phyloP scores from a whole-genome alignment of 2,888 invertebrate species.

The Eupeodes latifasciatus region DNA sequence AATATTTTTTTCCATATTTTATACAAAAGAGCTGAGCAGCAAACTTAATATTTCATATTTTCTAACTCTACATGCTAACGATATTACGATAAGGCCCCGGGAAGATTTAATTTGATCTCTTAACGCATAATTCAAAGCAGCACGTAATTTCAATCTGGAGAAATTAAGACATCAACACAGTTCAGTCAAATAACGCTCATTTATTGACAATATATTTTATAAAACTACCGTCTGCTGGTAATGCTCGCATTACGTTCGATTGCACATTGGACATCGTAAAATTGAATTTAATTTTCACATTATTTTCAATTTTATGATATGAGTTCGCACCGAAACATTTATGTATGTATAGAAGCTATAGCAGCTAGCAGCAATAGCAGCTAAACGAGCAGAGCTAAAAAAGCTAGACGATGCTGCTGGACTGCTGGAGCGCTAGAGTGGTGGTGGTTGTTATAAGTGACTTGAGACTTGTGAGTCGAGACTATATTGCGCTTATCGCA shows the following conservation, averaged over 20 bases:
- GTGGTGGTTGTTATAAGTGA: slow-evolving; percentile 6
- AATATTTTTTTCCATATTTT: background rate
- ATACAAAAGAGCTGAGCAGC: slow-evolving; percentile 3
- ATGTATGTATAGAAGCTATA: background rate
- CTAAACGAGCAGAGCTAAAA: background rate
- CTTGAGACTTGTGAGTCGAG: slow-evolving; percentile 33
- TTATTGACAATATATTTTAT: slow-evolving; percentile 72
- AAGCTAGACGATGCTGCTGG: background rate
- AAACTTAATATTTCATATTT: background rate
- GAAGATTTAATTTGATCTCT: background rate
- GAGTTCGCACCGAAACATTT: slow-evolving; percentile 62
- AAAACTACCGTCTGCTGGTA: slow-evolving; percentile 69
- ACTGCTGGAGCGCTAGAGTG: background rate
- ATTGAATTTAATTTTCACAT: slow-evolving; percentile 75
- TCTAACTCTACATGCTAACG: background rate
- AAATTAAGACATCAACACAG: slow-evolving; percentile 74
- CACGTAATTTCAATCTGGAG: slow-evolving; percentile 53
- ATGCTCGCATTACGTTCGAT: slow-evolving; percentile 73
- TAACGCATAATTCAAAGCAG: slow-evolving; percentile 54
- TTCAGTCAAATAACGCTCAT: slow-evolving; percentile 69
- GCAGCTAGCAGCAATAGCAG: background rate
- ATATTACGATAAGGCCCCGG: background rate
- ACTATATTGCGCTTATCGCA: slow-evolving; percentile 52
- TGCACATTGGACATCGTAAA: slow-evolving; percentile 73
- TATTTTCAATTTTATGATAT: slow-evolving; percentile 75